Percentiles rank a stretch among this genome's conserved stretches.
Conservation (phyloP, 2,888 invertebrate genomes). For the Lydus trimaculatus region DNA sequence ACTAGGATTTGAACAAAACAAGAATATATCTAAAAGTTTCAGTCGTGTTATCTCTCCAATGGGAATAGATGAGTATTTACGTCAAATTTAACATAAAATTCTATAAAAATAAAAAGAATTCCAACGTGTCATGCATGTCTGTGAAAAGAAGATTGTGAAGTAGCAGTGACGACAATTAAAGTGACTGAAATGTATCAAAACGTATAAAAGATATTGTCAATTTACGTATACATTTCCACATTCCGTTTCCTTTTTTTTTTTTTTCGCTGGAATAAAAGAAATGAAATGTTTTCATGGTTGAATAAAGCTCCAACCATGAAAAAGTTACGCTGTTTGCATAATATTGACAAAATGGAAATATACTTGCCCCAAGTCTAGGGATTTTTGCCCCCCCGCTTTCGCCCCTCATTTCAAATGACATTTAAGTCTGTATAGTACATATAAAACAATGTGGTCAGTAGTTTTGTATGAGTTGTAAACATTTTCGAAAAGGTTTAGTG, state of each 20-base stretch:
- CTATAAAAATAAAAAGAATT: not conserved
- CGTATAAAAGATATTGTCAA: not conserved
- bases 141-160: not conserved
- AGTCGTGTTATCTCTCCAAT: not conserved
- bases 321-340: not conserved
- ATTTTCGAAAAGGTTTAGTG: not conserved
- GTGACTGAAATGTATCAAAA: not conserved
- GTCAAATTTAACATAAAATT: not conserved
- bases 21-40: not conserved
- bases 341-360: not conserved
- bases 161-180: not conserved
- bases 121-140: not conserved
- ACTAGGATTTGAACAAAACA: not conserved
- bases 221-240: not conserved
- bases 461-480: not conserved
- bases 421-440: not conserved
- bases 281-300: too few species aligned
- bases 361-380: too few species aligned
- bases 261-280: too few species aligned
- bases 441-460: not conserved
- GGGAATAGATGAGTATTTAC: not conserved
- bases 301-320: not conserved
- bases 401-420: not conserved
- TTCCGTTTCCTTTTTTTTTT: too few species aligned
- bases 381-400: too few species aligned